Conservation (phyloP, 1,140 invertebrate genomes). For the Lordiphosa clarofinis region DNA sequence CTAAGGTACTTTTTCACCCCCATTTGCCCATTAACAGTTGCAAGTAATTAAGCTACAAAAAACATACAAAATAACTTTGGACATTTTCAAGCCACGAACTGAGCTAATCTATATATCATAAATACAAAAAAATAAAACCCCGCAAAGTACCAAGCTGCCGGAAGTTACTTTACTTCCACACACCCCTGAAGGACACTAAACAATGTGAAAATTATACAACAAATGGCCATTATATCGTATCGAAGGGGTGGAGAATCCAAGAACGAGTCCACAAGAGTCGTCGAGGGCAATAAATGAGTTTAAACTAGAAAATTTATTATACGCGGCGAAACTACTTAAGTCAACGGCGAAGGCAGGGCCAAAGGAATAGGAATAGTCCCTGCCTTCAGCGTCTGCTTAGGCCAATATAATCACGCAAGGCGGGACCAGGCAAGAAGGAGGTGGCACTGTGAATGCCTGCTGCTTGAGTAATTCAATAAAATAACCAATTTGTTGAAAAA, state of each 20-base stretch:
- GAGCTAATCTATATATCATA: constrained; percentile 59
- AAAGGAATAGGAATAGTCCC: constrained; percentile 53
- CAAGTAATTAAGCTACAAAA: neutral
- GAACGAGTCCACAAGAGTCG: constrained; percentile 21
- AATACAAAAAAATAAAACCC: constrained; percentile 20
- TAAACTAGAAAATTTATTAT: constrained; percentile 77
- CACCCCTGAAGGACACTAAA: constrained; percentile 51
- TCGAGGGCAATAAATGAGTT: constrained; percentile 73
- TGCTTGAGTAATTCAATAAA: constrained; percentile 77
- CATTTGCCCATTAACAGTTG: neutral
- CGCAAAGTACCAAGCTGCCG: constrained; percentile 9
- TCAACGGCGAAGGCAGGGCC: constrained; percentile 32
- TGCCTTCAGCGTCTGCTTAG: constrained; percentile 42
- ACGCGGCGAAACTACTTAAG: constrained; percentile 73
- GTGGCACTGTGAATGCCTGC: constrained; percentile 35
- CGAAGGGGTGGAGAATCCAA: constrained; percentile 14
- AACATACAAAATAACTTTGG: neutral
- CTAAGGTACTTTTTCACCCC: neutral
- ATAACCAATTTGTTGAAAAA: constrained; percentile 76
- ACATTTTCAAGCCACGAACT: neutral
- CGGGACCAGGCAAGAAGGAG: neutral
- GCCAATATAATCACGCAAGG: constrained; percentile 66
- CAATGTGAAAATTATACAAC: constrained; percentile 77
- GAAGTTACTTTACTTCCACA: constrained; percentile 33
- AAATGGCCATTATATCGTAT: constrained; percentile 62